These are phyloP conservation scores for Hepsetus odoe DNA, from an alignment of 2,113 vertebrate species.

Conservation along the genomic window DNA sequence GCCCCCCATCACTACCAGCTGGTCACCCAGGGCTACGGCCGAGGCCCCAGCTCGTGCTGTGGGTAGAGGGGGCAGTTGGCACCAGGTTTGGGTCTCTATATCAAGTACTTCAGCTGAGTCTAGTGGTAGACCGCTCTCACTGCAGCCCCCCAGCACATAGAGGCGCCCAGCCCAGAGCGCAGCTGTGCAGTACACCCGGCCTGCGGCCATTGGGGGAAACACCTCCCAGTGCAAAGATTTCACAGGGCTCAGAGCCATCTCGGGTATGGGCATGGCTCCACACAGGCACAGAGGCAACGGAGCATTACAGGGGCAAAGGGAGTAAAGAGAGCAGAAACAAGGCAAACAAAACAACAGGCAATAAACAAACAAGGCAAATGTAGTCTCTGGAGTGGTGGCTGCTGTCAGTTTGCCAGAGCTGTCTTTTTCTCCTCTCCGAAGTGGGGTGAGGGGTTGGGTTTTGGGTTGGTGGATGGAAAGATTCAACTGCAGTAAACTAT, in stretches of 20 bases:
- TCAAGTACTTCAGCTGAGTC: conserved; percentile 86
- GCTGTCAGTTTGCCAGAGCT: conserved; percentile 37
- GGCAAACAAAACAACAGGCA: conserved; percentile 11
- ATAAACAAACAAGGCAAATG: conserved; percentile 1
- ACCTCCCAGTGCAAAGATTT: conserved; percentile 86
- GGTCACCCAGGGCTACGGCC: conserved; percentile 80
- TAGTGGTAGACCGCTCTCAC: conserved; percentile 82
- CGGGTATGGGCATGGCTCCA: conserved; percentile 77
- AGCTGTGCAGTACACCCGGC: conserved; percentile 90
- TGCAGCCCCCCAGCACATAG: conserved; percentile 93
- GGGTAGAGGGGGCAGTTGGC: conserved; percentile 81
- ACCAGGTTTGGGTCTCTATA: conserved; percentile 86
- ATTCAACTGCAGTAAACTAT: conserved; percentile 51
- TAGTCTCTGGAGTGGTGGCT: conserved; percentile 14
- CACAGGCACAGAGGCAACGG: conserved; percentile 52
- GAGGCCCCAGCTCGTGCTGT: conserved; percentile 88
- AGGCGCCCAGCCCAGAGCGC: conserved; percentile 83
- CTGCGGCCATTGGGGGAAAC: conserved; percentile 89
- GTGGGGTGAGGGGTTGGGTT: not conserved
- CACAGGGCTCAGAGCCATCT: conserved; percentile 82
- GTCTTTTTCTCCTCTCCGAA: not conserved
- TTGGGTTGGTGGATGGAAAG: not conserved
- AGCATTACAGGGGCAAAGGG: conserved; percentile 40
- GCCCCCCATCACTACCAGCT: conserved; percentile 89
- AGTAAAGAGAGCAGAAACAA: conserved; percentile 24